These are phyloP conservation scores for Taxidea taxus DNA, from an alignment of 2,113 vertebrate species.

Conservation along the genomic window DNA sequence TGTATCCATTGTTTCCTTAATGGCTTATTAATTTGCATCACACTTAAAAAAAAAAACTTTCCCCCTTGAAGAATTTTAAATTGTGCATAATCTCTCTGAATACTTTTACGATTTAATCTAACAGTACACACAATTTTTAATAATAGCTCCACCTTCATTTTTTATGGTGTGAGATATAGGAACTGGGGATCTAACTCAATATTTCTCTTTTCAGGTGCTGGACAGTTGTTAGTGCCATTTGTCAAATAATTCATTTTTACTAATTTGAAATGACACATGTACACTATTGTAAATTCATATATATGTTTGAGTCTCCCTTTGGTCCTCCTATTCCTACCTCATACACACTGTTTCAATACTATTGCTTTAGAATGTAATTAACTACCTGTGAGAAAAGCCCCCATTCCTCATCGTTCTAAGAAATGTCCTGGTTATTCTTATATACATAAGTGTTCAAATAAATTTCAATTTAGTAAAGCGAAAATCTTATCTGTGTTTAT, in stretches of 20 bases:
- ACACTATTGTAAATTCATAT: neutral
- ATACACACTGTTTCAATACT: neutral
- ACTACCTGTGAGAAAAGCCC: neutral
- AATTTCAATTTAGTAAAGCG: constrained; percentile 8
- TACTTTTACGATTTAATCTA: neutral
- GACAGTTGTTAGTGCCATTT: neutral
- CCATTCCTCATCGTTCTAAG: neutral
- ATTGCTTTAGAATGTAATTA: neutral
- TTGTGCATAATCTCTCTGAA: neutral
- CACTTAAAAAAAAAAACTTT: neutral
- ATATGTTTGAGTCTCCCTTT: neutral
- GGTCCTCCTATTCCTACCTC: neutral
- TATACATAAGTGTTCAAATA: neutral
- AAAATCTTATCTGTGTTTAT: neutral
- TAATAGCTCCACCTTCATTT: neutral
- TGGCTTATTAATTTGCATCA: neutral
- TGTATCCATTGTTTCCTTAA: neutral
- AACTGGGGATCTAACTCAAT: neutral
- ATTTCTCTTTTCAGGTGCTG: neutral
- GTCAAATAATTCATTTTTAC: neutral
- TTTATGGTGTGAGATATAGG: constrained; percentile 4
- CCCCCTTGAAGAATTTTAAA: neutral
- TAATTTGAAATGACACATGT: neutral
- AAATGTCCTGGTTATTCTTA: neutral
- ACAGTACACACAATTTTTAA: neutral